Base-by-base conservation (phyloP, 2,113 vertebrate genomes). In the Delphinus delphis region DNA sequence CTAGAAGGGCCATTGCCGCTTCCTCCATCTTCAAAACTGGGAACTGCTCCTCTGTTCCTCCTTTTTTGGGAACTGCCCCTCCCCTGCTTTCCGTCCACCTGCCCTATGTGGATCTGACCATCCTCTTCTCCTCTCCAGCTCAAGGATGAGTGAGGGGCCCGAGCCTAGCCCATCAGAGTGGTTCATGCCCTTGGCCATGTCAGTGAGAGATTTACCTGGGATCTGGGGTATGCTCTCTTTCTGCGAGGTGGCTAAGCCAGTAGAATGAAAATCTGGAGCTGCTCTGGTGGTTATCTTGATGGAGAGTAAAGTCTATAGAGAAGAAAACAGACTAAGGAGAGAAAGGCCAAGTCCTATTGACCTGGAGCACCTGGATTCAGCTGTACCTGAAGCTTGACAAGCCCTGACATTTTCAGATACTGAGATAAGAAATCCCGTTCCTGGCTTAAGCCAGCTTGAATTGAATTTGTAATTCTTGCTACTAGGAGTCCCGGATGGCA, bases 1-100 rank as follows among this genome's bases (percentile, higher is more conserved):
- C 70, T 80, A 36, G 25, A 36, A 10, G 9, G 21, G 0, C 20
- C 55, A 0, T 1, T 1, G 25, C 31, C 25, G 5, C 3, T 36
- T 31, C 3, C 36, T 74, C 47, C 26, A 3, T 3, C 77, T 76
- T 33, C 21, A 28, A 50, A 36, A 26, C 25, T 9, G 25, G 55
- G 7, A 20, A 17, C 83, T 20, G 31, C 47, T 11, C 26, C 53
- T 47, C 25, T 17, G 20, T n/a, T 8, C 33, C 50, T 79, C 53
- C 31, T 18, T 21, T 9, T 17, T 47, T 55, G 55, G 67, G 44
- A 21, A 15, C 25, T 13, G 1, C 6, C 55, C 47, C n/a, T 31
- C 26, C n/a, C 26, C n/a, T 5, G 20, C 50, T 63, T 62, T 44
- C 13, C 3, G 1, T 36, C 60, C 36, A 6, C 0, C 23, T 67